Evolutionary conservation across 2,888 invertebrate genomes (phyloP).

Genomic region (Cheilosia vulpina): DNA sequence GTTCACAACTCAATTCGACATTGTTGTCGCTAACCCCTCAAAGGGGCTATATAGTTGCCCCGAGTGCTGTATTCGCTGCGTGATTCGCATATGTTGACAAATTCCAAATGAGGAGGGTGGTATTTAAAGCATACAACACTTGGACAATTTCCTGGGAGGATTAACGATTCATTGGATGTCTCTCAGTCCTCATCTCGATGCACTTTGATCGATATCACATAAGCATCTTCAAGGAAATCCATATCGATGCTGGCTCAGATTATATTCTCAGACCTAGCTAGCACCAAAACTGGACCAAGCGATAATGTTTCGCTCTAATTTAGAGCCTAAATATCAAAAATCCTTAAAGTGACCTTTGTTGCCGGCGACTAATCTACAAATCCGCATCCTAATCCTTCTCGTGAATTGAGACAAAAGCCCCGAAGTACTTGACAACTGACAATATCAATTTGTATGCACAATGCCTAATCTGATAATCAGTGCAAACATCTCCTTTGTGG

Average conservation of each 20-base stretch:
- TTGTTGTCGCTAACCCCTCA: slow-evolving; percentile 31
- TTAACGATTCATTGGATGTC: slow-evolving; percentile 57
- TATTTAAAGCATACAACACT: neutral
- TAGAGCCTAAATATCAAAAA: slow-evolving; percentile 59
- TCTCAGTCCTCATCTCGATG: slow-evolving; percentile 5
- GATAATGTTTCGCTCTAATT: slow-evolving; percentile 54
- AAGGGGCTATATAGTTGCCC: slow-evolving; percentile 15
- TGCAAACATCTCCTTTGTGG: slow-evolving; percentile 83
- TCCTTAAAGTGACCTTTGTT: slow-evolving; percentile 65
- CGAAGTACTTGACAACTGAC: slow-evolving; percentile 83
- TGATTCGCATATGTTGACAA: slow-evolving; percentile 64
- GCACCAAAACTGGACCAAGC: slow-evolving; percentile 51
- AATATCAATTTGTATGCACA: slow-evolving; percentile 83
- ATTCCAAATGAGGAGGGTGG: slow-evolving; percentile 44
- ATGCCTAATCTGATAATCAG: slow-evolving; percentile 83
- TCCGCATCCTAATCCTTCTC: slow-evolving; percentile 80
- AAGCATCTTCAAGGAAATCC: slow-evolving; percentile 34
- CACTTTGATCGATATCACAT: slow-evolving; percentile 59
- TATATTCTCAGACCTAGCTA: slow-evolving; percentile 8
- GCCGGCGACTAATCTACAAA: slow-evolving; percentile 78
- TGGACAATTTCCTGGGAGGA: slow-evolving; percentile 37
- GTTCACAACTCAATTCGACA: slow-evolving; percentile 80
- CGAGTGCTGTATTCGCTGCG: slow-evolving; percentile 36
- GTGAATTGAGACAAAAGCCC: slow-evolving; percentile 73
- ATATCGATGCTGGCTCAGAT: slow-evolving; percentile 33